phyloP scores from a whole-genome alignment of 1,140 invertebrate species.

The Tachypleus tridentatus region DNA sequence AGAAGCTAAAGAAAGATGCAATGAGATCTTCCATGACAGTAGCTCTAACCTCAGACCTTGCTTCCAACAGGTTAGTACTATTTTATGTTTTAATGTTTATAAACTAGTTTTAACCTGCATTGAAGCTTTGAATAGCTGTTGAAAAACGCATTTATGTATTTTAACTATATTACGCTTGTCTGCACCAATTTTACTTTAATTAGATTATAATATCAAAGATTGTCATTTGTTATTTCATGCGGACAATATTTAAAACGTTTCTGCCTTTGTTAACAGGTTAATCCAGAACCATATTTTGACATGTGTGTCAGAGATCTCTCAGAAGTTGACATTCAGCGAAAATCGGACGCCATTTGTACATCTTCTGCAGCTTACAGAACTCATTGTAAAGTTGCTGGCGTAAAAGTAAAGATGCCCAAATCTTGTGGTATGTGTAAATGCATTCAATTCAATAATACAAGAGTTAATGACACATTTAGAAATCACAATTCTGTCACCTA shows the following conservation, averaged over 20 bases:
- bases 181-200: conserved; percentile 1
- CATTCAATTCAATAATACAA: too few relatives aligned
- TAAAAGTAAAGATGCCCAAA: conserved; percentile 61
- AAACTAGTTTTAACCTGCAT: not conserved
- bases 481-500: too few relatives aligned
- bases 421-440: conserved; percentile 38
- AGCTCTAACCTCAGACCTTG: conserved; percentile 44
- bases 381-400: conserved; percentile 55
- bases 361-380: conserved; percentile 62
- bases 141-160: not conserved
- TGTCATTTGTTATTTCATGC: not conserved
- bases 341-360: conserved; percentile 41
- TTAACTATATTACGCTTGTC: not conserved
- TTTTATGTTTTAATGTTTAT: conserved; percentile 3
- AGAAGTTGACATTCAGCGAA: not conserved
- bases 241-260: not conserved
- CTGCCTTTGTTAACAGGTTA: conserved; percentile 18
- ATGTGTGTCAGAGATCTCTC: conserved; percentile 36
- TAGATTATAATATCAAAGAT: not conserved
- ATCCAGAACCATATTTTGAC: conserved; percentile 30
- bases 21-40: conserved; percentile 55
- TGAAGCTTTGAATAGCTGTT: not conserved
- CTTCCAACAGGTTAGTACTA: conserved; percentile 33
- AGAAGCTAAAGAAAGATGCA: conserved; percentile 40
- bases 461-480: too few relatives aligned